Evolutionary conservation across 2,797 vertebrate genomes (phyloP).

Genomic region (Gymnoscopelus microlampas): DNA sequence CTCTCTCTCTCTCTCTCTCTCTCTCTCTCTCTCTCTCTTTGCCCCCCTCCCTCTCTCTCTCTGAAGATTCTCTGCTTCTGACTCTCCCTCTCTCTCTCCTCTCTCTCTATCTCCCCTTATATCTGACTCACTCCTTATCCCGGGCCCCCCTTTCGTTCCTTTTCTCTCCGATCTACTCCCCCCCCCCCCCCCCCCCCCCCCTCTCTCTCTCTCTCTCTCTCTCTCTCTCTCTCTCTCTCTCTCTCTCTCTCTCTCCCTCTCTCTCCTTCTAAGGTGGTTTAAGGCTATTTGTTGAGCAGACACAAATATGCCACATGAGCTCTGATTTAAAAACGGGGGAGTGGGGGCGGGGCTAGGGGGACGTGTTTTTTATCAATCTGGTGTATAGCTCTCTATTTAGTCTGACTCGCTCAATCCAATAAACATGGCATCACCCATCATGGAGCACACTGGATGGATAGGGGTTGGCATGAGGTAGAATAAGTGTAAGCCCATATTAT

Average conservation of each 20-base stretch:
- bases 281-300: slow-evolving; percentile 64
- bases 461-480: slow-evolving; percentile 4
- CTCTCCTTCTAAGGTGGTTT: slow-evolving; percentile 27
- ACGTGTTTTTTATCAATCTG: slow-evolving; percentile 35
- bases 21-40: slow-evolving; percentile 33
- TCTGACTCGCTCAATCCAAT: slow-evolving; percentile 38
- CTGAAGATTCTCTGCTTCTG: too few relatives aligned
- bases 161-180: too few relatives aligned
- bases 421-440: slow-evolving; percentile 15
- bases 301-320: slow-evolving; percentile 64
- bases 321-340: slow-evolving; percentile 44
- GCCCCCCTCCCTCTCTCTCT: slow-evolving; percentile 43
- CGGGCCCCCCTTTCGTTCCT: too few relatives aligned
- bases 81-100: slow-evolving; percentile 38
- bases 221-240: too few relatives aligned
- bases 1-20: slow-evolving; percentile 55
- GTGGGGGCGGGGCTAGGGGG: slow-evolving; percentile 3
- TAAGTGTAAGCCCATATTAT: slow-evolving; percentile 36
- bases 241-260: slow-evolving; percentile 14
- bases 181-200: slow-evolving; percentile 7
- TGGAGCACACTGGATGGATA: too few relatives aligned
- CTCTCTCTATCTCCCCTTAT: background rate
- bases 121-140: too few relatives aligned
- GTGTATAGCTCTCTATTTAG: slow-evolving; percentile 50
- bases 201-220: slow-evolving; percentile 6